Base-by-base conservation (phyloP, 2,113 vertebrate genomes). In the Ophthalmotilapia sp. region DNA sequence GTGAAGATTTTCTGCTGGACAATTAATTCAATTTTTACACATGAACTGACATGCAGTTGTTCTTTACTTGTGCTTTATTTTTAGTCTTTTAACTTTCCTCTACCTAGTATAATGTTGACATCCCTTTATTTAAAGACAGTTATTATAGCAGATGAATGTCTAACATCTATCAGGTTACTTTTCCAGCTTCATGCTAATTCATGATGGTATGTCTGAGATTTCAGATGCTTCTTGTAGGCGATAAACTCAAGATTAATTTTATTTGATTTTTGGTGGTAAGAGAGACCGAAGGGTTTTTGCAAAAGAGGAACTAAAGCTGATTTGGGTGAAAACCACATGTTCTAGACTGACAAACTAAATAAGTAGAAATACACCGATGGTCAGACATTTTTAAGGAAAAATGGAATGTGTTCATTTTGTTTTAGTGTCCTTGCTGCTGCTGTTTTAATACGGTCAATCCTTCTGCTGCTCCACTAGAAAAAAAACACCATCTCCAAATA, bases 401-500 rank as follows among this genome's bases (percentile, higher is more conserved):
- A 53, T 9, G 8, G 19, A 5, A n/a, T 0, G 1, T 19, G 19
- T 51, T 51, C 3, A 9, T 51, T 51, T 4, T 19, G 4, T 51
- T 51, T 51, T 21, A 53, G 9, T 19, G 49, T n/a, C 8, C 17
- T 8, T 51, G 7, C 17, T 51, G 49, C 17, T 19, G 47, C 47
- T 51, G 7, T 53, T 45, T 14, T 45, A 45, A 42, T 42, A 42
- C 12, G 6, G 12, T 45, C 13, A 14, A 1, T 49, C 47, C 47
- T 51, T 3, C 15, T 51, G 47, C 17, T 51, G 49, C 49, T 3
- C 49, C 8, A 19, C 2, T 9, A 19, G 49, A 19, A 9, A 51
- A 49, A 51, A 51, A 51, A n/a, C 15, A 51, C 7, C 49, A 51
- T 51, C 4, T 51, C 3, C 0, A 51, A 51, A 51, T 51, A 2